These are phyloP conservation scores for Thamnophis sirtalis DNA, from an alignment of 2,113 vertebrate genomes.

Conservation along the genomic window DNA sequence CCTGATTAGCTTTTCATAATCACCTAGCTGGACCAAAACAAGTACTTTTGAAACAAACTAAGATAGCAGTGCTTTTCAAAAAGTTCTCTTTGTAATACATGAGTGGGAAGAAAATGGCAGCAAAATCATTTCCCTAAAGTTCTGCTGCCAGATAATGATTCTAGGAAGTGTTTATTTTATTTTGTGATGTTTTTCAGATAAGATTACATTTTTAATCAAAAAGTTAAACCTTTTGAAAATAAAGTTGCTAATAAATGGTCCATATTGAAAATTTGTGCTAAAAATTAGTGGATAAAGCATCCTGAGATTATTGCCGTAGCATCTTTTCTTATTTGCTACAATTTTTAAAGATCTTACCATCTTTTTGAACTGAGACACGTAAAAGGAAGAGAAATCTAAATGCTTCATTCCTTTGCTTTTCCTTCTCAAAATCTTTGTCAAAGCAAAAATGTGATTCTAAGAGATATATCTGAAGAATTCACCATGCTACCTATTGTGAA, in stretches of 20 bases:
- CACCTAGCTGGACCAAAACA: not conserved
- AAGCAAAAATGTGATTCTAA: not conserved
- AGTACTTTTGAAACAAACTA: not conserved
- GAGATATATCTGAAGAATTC: not conserved
- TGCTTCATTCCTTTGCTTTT: not conserved
- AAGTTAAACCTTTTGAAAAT: slow-evolving; percentile 20
- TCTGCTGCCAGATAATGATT: slow-evolving; percentile 23
- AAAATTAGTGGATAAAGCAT: slow-evolving; percentile 9
- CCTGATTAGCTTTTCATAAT: not conserved
- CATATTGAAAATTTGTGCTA: slow-evolving; percentile 10
- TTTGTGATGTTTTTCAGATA: slow-evolving; percentile 1
- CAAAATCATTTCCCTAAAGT: not conserved
- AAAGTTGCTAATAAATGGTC: not conserved
- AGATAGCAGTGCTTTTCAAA: slow-evolving; percentile 4
- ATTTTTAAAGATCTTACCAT: not conserved
- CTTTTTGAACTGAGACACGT: not conserved
- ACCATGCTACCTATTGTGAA: not conserved
- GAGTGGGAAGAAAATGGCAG: not conserved
- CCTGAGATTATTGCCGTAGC: not conserved
- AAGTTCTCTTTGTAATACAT: not conserved
- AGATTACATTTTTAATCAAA: slow-evolving; percentile 23
- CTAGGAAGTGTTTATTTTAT: not conserved
- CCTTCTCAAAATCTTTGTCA: not conserved
- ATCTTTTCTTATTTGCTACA: not conserved
- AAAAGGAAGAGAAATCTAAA: not conserved